Evolutionary conservation across 2,888 invertebrate species (phyloP), one percentile per base, ranked within the genome.

Genomic region (Nomada fabriciana): DNA sequence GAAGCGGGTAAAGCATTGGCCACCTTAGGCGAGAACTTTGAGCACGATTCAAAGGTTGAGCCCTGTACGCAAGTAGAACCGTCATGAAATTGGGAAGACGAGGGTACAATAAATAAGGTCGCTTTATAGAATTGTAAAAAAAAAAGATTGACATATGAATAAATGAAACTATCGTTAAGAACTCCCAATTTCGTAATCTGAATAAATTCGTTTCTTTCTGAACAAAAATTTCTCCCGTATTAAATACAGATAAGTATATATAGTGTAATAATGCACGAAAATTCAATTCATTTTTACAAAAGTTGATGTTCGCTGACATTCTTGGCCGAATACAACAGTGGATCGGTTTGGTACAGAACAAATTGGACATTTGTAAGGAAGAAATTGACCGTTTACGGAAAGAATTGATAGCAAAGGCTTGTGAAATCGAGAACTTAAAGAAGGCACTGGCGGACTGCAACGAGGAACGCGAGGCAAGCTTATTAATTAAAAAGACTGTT

Each of bases 11-110:
- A 90, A 85, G 89, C 89, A 29, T 84, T 93, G 83, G 88, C 88
- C 43, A 87, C 83, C 69, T 87, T 93, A 73, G 87, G 90, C 63
- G 91, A 91, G 67, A 93, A 92, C 82, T 90, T 91, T 86, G 93
- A 93, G 79, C 91, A 92, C 69, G 93, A 93, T 82, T 87, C 91
- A 88, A 93, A 93, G 91, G 92, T 93, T 91, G 90, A 91, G 69
- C 75, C 82, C 68, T 43, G 80, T 67, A 86, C 73, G 76, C 82
- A 86, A 86, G 61, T 86, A 84, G 69, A 84, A 84, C 69, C 72
- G 47, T 80, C 78, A 65, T 85, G 77, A 81, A 85, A 86, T 73
- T 82, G 73, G 77, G 75, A 82, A 60, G 11, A 77, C 63, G 72
- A 84, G 79, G 79, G 70, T 76, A 82, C 67, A 78, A 74, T 69